Evolutionary conservation across 92 coral and sea anemone genomes (phyloP), one percentile per base, ranked within the genome.

Genomic region (Palythoa heliodiscus): DNA sequence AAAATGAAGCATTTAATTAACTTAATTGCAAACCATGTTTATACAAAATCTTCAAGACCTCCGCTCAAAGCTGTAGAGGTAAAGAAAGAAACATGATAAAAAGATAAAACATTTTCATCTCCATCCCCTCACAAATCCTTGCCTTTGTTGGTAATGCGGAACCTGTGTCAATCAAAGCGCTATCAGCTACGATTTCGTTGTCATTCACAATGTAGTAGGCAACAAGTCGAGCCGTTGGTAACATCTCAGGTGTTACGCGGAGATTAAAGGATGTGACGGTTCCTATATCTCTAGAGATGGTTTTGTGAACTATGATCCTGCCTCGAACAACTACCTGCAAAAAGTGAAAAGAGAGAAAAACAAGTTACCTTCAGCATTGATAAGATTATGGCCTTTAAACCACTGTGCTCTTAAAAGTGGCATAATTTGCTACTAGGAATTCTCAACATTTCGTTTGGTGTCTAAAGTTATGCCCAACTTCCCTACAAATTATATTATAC

Each of bases 161-260:
- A 23, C 82, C 71, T 52, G 94, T 83, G 39, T 91, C 89, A 38
- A 95, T 83, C 22, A 94, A 69, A 52, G 93, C 74, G 57, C 95
- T 92, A 77, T 95, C 98, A 29, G 91, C 90, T 24, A 95, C 93
- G 43, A 93, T 91, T 66, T 93, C 90, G 54, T 76, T 91, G 37
- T 61, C 86, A 38, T 57, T 73, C 22, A 78, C 87, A 40, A 83
- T 87, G 89, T 85, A 95, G 54, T 90, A 95, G 16, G 88, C 97
- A 7, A 95, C 88, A 73, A 95, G 77, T 5, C 98, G 90, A n/a
- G 98, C 92, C 35, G 95, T 91, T 52, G 97, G 97, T 0, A 94
- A 91, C 98, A 95, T 95, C 81, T 85, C 91, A 12, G 88, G 11
- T 12, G 98, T 88, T 2, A 90, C 88, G 52, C 38, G 90, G 69